Base-by-base conservation (phyloP, 53 echinoderm and acorn worm species). In the Zoroaster sp. region DNA sequence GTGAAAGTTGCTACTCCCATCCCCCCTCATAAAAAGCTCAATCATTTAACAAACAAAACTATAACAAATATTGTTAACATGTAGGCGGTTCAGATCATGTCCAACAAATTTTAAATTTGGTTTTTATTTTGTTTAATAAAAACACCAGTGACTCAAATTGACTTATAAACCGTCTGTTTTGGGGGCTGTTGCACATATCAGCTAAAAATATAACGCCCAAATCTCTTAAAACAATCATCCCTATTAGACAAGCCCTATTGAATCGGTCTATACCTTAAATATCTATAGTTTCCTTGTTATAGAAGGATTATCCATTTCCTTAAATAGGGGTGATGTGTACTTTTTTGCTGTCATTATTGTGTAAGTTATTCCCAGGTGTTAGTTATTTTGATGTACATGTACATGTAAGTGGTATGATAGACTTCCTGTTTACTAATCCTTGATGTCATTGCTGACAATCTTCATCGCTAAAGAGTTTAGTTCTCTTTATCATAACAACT, bases 281-380 rank as follows among this genome's bases (percentile, higher is more conserved):
- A 11, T 3, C 68, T 28, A 28, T 28, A 34, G 17, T 42, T 66
- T n/a, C 38, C 83, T 42, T 1, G 69, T 34, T 0, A 20, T 18
- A 15, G 15, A 23, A 70, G 85, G 71, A 85, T 85, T 85, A 71
- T 52, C 85, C 85, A 85, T 70, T 83, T 85, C 37, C 72, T 35
- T n/a, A 71, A 35, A 71, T 18, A 35, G 49, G 28, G 77, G 85
- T 47, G 85, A 35, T 69, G 36, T 39, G 71, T 35, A 85, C 85
- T 72, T 37, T 85, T n/a, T 49, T 35, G 85, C 51, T 71, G 85
- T 85, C 85, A 85, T 12, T 49, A 21, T 70, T 20, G 35, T 40
- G 66, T 31, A 3, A 20, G 46, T 35, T 45, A 14, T 44, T 85
- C 70, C 51, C 71, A 85, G 85, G 85, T 85, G 85, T 51, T 40